These are phyloP conservation scores for Coboldia fuscipes DNA, from an alignment of 1,140 invertebrate genomes.

Conservation along the genomic window DNA sequence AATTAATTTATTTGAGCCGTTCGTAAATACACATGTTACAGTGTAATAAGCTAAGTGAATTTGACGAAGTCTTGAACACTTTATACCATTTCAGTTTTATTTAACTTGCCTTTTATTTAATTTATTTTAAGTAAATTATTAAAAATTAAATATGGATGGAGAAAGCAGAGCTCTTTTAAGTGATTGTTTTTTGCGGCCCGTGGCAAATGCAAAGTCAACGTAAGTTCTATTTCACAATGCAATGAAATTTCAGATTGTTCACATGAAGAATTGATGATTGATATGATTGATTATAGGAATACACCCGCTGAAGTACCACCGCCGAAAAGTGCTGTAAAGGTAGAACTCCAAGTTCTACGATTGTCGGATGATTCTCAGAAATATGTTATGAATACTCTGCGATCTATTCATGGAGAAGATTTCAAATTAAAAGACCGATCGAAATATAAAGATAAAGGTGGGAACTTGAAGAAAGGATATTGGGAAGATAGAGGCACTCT, in stretches of 20 bases:
- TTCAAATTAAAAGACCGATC: conserved; percentile 29
- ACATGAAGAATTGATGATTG: conserved; percentile 4
- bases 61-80: too few species aligned
- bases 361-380: conserved; percentile 40
- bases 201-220: conserved; percentile 28
- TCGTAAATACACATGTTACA: too few species aligned
- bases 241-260: background rate
- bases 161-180: conserved; percentile 25
- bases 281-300: conserved; percentile 5
- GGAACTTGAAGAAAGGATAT: conserved; percentile 39
- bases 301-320: conserved; percentile 15
- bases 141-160: conserved; percentile 24
- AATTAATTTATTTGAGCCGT: too few species aligned
- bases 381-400: conserved; percentile 42
- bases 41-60: too few species aligned
- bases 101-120: too few species aligned
- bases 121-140: too few species aligned
- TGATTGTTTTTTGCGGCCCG: conserved; percentile 28
- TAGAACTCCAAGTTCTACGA: conserved; percentile 44
- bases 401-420: conserved; percentile 41
- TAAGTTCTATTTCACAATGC: conserved; percentile 11
- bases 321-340: conserved; percentile 28
- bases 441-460: conserved; percentile 37
- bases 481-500: conserved; percentile 51
- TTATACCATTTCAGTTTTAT: too few species aligned